phyloP scores from a whole-genome alignment of 2,113 vertebrate genomes.

The Antennarius striatus region DNA sequence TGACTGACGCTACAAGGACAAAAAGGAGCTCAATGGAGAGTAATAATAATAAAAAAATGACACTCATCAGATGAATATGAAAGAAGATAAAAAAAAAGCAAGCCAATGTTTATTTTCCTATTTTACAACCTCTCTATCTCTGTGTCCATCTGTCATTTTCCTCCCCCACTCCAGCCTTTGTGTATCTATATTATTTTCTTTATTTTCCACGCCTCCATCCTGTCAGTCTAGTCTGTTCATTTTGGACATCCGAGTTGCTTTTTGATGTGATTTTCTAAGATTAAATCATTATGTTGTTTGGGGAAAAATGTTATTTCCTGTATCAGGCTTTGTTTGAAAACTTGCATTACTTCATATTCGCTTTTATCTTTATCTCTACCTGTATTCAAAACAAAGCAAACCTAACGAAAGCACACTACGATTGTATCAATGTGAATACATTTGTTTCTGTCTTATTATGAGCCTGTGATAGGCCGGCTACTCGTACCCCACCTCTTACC shows the following conservation, averaged over 20 bases:
- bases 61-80: constrained; percentile 51
- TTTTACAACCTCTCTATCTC: constrained; percentile 26
- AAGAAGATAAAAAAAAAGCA: constrained; percentile 38
- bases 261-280: constrained; percentile 10
- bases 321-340: neutral
- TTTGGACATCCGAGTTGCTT: neutral
- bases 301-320: neutral
- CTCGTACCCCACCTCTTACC: too few species aligned
- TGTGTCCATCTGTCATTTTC: constrained; percentile 18
- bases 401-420: too few species aligned
- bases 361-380: neutral
- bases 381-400: too few species aligned
- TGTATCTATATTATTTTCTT: constrained; percentile 5
- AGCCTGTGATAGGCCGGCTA: too few species aligned
- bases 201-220: neutral
- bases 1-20: constrained; percentile 61
- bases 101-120: constrained; percentile 22
- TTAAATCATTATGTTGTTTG: constrained; percentile 3
- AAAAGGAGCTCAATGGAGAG: constrained; percentile 27
- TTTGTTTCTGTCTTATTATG: too few species aligned
- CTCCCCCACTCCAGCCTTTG: neutral
- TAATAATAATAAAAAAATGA: constrained; percentile 42
- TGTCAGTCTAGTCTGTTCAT: constrained; percentile 17
- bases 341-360: neutral
- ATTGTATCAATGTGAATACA: too few species aligned